Evolutionary conservation across 92 coral and sea anemone species (phyloP), one percentile per base, ranked within the genome.

Genomic region (Phenganax marumi): DNA sequence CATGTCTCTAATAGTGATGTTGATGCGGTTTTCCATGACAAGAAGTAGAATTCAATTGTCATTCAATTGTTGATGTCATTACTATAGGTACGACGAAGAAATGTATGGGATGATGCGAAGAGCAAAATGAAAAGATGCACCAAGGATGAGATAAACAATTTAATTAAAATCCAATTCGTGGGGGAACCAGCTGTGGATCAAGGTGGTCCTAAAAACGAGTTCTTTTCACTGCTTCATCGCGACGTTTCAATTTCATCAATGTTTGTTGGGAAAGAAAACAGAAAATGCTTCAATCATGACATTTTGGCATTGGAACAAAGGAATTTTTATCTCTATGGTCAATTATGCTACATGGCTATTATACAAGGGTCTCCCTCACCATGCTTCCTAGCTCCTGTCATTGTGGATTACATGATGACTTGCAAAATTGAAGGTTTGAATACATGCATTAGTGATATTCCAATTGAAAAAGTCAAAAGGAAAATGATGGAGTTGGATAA

Each of bases 341-440:
- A 82, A 47, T 63, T 83, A 61, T 83, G 86, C 57, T 72, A 80
- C 18, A 72, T 83, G 70, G 86, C 57, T 56, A 73, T 83, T n/a
- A 55, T 83, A 73, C 81, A 72, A 51, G 86, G 86, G 48, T 83
- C 81, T 56, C 81, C 86, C 22, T 71, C 86, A 0, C 86, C 86
- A 39, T 83, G 81, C 48, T 83, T 83, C 62, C 72, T 83, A 58
- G 73, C 86, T 55, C 86, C 86, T 14, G 55, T 60, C 0, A 62
- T 73, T 3, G 86, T 69, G 49, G 86, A 83, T 69, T 73, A 83
- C 26, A 83, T 83, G 16, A 73, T 83, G 11, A 73, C 39, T 83
- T 81, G 86, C 18, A 58, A 72, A 56, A 82, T 70, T 71, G 80
- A 71, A 48, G 71, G 71, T 23, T 69, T 46, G 70, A 26, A 3